Conservation (phyloP, 2,797 vertebrate species). For the Gambusia yucatana region DNA sequence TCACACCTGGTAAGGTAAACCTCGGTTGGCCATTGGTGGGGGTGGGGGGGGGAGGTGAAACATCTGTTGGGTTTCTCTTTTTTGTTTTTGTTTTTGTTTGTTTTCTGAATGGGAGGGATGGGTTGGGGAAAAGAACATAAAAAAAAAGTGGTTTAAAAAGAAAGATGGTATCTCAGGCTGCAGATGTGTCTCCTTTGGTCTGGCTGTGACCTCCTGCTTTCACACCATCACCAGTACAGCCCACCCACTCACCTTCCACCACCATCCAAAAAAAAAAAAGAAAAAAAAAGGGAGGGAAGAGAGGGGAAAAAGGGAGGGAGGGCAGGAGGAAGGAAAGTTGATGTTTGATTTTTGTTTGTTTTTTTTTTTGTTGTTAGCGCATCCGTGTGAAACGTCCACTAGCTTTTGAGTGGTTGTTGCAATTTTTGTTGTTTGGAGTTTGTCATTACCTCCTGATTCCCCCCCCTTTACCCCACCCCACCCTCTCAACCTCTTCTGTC, state of each 20-base stretch:
- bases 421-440: slow-evolving; percentile 71
- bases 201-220: slow-evolving; percentile 83
- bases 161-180: slow-evolving; percentile 85
- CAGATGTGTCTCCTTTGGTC: slow-evolving; percentile 86
- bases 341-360: slow-evolving; percentile 16
- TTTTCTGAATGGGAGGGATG: slow-evolving; percentile 26
- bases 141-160: background rate
- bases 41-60: background rate
- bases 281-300: background rate
- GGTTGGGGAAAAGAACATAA: background rate
- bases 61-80: slow-evolving; percentile 20
- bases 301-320: background rate
- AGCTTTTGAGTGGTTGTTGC: slow-evolving; percentile 63
- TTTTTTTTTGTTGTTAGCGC: slow-evolving; percentile 60
- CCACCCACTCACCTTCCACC: slow-evolving; percentile 71
- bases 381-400: slow-evolving; percentile 66
- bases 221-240: slow-evolving; percentile 77
- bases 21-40: slow-evolving; percentile 66
- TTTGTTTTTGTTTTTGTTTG: background rate
- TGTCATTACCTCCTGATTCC: slow-evolving; percentile 50
- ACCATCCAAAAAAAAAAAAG: slow-evolving; percentile 29
- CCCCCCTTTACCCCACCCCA: background rate
- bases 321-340: background rate
- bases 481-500: slow-evolving; percentile 41
- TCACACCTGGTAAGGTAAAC: slow-evolving; percentile 84